phyloP scores from a whole-genome alignment of 2,888 invertebrate genomes.

The Torymus tubicola region DNA sequence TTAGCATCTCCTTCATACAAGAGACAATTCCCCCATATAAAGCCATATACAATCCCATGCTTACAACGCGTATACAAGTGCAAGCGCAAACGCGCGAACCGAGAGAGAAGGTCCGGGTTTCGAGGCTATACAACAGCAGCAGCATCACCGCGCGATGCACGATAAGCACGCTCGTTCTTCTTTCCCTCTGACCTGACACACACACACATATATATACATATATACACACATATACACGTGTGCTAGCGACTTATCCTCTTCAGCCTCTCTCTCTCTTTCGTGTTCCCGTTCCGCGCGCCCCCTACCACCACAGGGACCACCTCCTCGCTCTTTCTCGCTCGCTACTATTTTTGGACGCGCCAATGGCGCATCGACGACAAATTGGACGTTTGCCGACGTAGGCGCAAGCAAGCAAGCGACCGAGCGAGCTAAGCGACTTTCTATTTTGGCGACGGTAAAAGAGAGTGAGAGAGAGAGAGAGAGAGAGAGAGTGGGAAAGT shows the following conservation, averaged over 20 bases:
- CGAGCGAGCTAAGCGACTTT: too few relatives aligned
- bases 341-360: slow-evolving; percentile 34
- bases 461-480: too few relatives aligned
- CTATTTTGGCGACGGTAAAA: too few relatives aligned
- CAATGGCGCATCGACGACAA: slow-evolving; percentile 4
- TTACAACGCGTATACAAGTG: too few relatives aligned
- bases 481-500: too few relatives aligned
- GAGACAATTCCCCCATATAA: too few relatives aligned
- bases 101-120: slow-evolving; percentile 60
- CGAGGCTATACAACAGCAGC: slow-evolving; percentile 61
- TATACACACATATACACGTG: slow-evolving; percentile 57
- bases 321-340: slow-evolving; percentile 7
- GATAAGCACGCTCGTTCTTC: slow-evolving; percentile 75
- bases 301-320: slow-evolving; percentile 2
- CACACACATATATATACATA: slow-evolving; percentile 57
- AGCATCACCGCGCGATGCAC: slow-evolving; percentile 71
- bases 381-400: slow-evolving; percentile 45
- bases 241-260: slow-evolving; percentile 54
- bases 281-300: not conserved
- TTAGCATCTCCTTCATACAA: too few relatives aligned
- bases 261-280: slow-evolving; percentile 24
- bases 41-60: too few relatives aligned
- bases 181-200: slow-evolving; percentile 67
- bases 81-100: slow-evolving; percentile 36
- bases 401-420: too few relatives aligned